Conservation (phyloP, 2,113 vertebrate species). For the Corapipo altera region DNA sequence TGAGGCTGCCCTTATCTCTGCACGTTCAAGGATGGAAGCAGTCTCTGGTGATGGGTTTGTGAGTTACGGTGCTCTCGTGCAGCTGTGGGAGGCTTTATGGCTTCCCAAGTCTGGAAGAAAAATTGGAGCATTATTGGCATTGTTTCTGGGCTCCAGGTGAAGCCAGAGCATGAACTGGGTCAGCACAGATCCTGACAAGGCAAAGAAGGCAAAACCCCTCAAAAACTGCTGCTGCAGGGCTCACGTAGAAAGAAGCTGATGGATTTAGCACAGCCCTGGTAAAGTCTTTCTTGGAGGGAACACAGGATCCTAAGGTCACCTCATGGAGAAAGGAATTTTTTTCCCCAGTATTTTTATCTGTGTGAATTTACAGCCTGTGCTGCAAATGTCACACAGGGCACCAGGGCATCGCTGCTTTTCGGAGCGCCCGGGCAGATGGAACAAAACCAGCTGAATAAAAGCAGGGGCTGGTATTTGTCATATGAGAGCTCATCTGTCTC, state of each 20-base stretch:
- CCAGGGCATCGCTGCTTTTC: neutral
- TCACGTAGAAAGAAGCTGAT: rapidly evolving
- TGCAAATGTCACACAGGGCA: neutral
- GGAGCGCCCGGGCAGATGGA: neutral
- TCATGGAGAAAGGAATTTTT: neutral
- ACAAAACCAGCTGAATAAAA: neutral
- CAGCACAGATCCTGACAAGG: neutral
- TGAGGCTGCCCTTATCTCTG: neutral
- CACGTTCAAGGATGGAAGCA: neutral
- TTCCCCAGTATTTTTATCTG: neutral
- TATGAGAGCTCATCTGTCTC: neutral
- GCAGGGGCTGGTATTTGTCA: neutral
- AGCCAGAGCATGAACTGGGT: neutral
- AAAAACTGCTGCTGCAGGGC: neutral
- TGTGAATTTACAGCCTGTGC: neutral
- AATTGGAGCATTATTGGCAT: neutral
- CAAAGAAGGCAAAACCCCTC: neutral
- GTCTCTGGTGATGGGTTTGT: neutral
- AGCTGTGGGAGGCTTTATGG: neutral
- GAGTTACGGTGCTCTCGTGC: neutral
- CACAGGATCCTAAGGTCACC: neutral
- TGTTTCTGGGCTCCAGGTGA: neutral
- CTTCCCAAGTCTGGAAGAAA: neutral
- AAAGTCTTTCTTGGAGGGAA: neutral
- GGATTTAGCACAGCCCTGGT: neutral